Conservation (phyloP, 2,797 vertebrate genomes). For the Propithecus perrieri region DNA sequence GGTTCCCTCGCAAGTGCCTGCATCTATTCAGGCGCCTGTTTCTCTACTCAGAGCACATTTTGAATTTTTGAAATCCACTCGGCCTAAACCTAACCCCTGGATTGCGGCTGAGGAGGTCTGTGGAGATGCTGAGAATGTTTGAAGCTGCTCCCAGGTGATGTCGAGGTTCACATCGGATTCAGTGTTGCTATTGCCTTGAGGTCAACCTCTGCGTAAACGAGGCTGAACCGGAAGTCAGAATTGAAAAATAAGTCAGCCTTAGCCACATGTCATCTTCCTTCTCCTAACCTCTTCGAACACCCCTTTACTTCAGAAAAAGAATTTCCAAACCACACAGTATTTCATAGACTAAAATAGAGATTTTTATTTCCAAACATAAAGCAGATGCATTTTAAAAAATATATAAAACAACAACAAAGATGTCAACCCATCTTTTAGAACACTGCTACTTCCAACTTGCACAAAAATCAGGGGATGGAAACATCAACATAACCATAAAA, state of each 20-base stretch:
- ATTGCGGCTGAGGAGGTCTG: neutral
- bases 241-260: neutral
- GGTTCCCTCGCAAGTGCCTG: too few species aligned
- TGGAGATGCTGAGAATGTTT: neutral
- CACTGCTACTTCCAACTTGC: conserved; percentile 45
- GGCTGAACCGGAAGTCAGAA: neutral
- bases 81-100: neutral
- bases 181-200: accelerated
- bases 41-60: neutral
- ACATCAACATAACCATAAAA: conserved; percentile 58
- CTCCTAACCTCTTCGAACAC: neutral
- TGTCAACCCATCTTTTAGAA: neutral
- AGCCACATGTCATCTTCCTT: accelerated
- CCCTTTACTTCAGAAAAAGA: conserved; percentile 53
- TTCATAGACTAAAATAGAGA: conserved; percentile 84
- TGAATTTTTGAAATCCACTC: neutral
- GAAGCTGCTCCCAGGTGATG: accelerated
- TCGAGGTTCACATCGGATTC: accelerated
- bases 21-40: neutral
- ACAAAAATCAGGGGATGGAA: conserved; percentile 59
- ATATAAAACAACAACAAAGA: conserved; percentile 56
- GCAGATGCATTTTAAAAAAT: conserved; percentile 75
- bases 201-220: accelerated
- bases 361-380: conserved; percentile 79
- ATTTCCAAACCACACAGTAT: conserved; percentile 63